Percentiles rank a stretch among this genome's conserved stretches.
phyloP scores from a whole-genome alignment of 2,888 invertebrate genomes.

The Amphimallon solstitiale region DNA sequence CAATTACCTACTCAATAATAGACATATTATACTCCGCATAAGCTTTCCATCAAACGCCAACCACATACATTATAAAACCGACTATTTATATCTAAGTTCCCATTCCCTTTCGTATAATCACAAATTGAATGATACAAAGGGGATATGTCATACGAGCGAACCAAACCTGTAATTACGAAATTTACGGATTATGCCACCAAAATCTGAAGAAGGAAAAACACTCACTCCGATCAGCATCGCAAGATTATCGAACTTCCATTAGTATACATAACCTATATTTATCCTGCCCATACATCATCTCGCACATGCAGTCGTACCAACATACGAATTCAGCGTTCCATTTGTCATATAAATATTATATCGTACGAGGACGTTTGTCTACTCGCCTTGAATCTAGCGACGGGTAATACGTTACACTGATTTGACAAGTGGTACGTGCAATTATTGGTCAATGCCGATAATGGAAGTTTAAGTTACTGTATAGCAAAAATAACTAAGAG shows the following conservation, averaged over 20 bases:
- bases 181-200: constrained; percentile 47
- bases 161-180: constrained; percentile 47
- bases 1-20: too few species aligned
- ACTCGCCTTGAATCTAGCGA: constrained; percentile 2
- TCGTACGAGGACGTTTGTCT: too few species aligned
- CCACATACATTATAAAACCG: too few species aligned
- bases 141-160: constrained; percentile 24
- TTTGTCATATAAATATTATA: not conserved
- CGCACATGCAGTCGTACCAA: not conserved
- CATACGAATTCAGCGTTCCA: constrained; percentile 10
- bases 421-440: not conserved
- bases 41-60: not conserved
- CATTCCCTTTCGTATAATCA: constrained; percentile 9
- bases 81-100: not conserved
- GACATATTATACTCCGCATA: not conserved
- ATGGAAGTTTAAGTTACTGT: constrained; percentile 8
- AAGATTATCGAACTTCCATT: constrained; percentile 45
- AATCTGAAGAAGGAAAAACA: constrained; percentile 35
- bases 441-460: constrained; percentile 4
- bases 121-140: constrained; percentile 34
- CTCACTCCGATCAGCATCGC: constrained; percentile 42
- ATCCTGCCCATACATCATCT: constrained; percentile 33
- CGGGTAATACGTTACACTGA: not conserved
- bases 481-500: too few species aligned
- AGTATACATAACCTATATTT: constrained; percentile 48